These are phyloP conservation scores for Lepilemur septentrionalis DNA, from an alignment of 2,797 vertebrate species.

Conservation along the genomic window DNA sequence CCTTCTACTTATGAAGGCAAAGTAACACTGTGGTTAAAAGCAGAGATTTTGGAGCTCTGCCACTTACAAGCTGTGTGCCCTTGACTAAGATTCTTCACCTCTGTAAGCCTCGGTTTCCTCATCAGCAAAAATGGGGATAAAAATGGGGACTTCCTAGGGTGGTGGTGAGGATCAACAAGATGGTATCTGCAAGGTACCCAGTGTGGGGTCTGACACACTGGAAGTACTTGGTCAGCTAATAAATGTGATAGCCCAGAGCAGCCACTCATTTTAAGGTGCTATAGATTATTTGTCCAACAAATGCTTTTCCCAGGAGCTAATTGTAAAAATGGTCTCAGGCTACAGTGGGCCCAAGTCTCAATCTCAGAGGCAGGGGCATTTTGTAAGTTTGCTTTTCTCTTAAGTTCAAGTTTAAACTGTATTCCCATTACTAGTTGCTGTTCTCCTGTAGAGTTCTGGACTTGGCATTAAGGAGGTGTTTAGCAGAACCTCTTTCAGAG, in stretches of 20 bases:
- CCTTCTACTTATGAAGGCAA: conserved; percentile 9
- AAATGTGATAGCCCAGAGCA: not conserved
- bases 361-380: not conserved
- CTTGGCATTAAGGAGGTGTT: not conserved
- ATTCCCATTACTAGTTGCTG: not conserved
- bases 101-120: not conserved
- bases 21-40: not conserved
- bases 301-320: not conserved
- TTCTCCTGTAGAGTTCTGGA: not conserved
- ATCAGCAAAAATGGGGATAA: conserved; percentile 29
- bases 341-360: not conserved
- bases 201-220: not conserved
- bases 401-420: not conserved
- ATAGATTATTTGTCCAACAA: not conserved
- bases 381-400: not conserved
- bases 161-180: not conserved
- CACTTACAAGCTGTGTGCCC: conserved; percentile 5
- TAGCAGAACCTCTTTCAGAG: not conserved
- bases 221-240: not conserved
- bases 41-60: not conserved
- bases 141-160: not conserved
- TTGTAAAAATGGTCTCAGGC: not conserved
- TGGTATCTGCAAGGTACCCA: not conserved
- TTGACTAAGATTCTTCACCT: not conserved
- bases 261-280: not conserved